Base-by-base conservation (phyloP, 2,888 invertebrate genomes). In the Synergus umbraculus region DNA sequence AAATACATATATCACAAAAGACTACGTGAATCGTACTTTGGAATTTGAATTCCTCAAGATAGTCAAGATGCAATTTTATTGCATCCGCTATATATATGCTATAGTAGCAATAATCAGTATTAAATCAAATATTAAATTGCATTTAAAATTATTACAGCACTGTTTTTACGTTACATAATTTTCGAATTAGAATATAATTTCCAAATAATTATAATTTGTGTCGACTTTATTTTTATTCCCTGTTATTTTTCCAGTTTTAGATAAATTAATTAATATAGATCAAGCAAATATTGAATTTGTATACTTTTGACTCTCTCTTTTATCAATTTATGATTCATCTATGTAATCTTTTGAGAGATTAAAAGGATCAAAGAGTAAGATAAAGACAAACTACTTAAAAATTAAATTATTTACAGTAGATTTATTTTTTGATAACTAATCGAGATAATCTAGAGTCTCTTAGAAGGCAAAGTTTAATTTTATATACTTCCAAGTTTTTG, bases 11-110 rank as follows among this genome's bases (percentile, higher is more conserved):
- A 22, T 22, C 29, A 2, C n/a, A 37, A 37, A 54, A n/a, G 73
- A 73, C 73, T 73, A 73, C 73, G 73, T 73, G 54, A 73, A 37
- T 73, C 54, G 29, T 37, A 73, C n/a, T 54, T 37, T 29, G 37
- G 10, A 54, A 54, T 54, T 29, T 37, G 9, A 54, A 73, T 54
- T 29, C 1, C 2, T 54, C 8, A 54, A 7, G 15, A n/a, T 54
- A n/a, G 54, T 54, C 54, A n/a, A 54, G n/a, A 8, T n/a, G 29
- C 29, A 29, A 29, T 29, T 29, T 22, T 22, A 22, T 22, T 22
- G 22, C 22, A 22, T 22, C 22, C 22, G 22, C 22, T 22, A 22
- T 22, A 22, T 22, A 22, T 22, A 22, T 22, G 22, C 0, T 22
- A 22, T 22, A 22, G 22, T 22, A 22, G 29, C 2, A 29, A 29